phyloP scores from a whole-genome alignment of 2,113 vertebrate species.

The Corythaixoides concolor region DNA sequence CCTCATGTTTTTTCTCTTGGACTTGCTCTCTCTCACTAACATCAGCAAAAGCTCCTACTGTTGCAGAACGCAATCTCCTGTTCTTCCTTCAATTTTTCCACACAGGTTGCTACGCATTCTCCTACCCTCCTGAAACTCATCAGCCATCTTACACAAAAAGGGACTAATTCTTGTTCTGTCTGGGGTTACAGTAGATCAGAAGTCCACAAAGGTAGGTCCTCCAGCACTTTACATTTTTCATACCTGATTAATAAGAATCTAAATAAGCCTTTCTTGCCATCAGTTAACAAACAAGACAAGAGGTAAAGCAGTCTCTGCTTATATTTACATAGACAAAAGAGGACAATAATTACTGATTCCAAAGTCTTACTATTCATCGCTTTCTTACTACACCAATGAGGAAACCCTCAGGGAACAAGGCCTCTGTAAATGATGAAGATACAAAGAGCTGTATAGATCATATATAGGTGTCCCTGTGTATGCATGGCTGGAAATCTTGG shows the following conservation, averaged over 20 bases:
- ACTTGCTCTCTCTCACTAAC: not conserved
- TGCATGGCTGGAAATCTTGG: not conserved
- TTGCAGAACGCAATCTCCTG: not conserved
- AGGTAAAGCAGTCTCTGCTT: not conserved
- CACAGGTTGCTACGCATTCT: not conserved
- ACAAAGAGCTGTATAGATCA: not conserved
- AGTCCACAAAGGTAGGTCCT: not conserved
- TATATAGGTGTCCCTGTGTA: not conserved
- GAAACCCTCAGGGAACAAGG: not conserved
- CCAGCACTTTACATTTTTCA: not conserved
- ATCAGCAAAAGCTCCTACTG: not conserved
- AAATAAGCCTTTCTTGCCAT: not conserved
- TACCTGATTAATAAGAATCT: not conserved
- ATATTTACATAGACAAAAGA: not conserved
- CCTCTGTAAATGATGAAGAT: not conserved
- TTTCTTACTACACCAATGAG: not conserved
- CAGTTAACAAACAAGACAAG: not conserved
- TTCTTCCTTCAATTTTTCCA: not conserved
- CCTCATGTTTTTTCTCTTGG: not conserved
- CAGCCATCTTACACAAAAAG: not conserved
- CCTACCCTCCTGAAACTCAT: not conserved
- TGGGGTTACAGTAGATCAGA: not conserved
- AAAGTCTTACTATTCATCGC: not conserved
- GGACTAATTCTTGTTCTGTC: not conserved
- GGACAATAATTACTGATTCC: not conserved